These are phyloP conservation scores for Aporophyla lueneburgensis DNA, from an alignment of 2,888 invertebrate species.

Conservation along the genomic window DNA sequence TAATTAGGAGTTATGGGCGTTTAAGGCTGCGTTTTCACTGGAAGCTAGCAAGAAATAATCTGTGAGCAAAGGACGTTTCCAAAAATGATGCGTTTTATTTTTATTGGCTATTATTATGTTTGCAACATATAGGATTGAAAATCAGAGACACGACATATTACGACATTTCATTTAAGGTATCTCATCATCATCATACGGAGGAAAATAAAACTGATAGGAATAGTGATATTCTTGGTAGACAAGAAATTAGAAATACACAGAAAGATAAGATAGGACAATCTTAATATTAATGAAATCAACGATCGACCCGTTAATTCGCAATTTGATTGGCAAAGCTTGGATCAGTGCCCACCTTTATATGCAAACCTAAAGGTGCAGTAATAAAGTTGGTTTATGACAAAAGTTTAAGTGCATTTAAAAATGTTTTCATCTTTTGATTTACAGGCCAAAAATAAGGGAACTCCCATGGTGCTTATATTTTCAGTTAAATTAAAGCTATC, in stretches of 20 bases:
- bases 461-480: background rate
- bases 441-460: slow-evolving; percentile 18
- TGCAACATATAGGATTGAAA: background rate
- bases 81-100: background rate
- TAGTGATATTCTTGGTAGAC: background rate
- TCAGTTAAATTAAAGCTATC: background rate
- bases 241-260: background rate
- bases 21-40: slow-evolving; percentile 56
- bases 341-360: slow-evolving; percentile 5
- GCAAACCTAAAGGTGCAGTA: slow-evolving; percentile 23
- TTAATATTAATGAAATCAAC: background rate
- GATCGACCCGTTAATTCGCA: background rate
- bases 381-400: slow-evolving; percentile 60
- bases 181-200: background rate
- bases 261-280: background rate
- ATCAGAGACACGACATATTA: background rate
- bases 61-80: background rate
- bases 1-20: slow-evolving; percentile 74
- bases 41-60: slow-evolving; percentile 32
- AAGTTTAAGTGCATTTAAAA: slow-evolving; percentile 35
- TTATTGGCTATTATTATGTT: background rate
- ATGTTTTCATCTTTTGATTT: slow-evolving; percentile 44
- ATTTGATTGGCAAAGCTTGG: background rate
- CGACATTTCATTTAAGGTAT: background rate
- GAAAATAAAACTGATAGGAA: background rate